Evolutionary conservation across 2,113 vertebrate species (phyloP).

Genomic region (Fregata magnificens): DNA sequence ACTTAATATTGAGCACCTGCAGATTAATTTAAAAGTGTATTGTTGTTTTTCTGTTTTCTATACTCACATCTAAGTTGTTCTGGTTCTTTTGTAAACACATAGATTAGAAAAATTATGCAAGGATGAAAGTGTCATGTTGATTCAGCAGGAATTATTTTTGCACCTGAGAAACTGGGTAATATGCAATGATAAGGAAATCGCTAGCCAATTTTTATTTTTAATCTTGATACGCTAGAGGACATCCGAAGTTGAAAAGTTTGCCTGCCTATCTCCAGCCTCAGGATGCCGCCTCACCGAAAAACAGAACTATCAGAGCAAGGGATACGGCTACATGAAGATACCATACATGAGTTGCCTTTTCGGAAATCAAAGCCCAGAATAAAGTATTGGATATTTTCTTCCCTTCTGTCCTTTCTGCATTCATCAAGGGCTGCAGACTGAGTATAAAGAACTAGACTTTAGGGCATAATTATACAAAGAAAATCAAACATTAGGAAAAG

Average conservation of each 20-base stretch:
- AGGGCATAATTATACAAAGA: constrained; percentile 35
- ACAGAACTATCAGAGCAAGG: neutral
- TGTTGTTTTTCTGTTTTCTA: neutral
- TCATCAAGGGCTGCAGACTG: neutral
- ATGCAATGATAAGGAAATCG: neutral
- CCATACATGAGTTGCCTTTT: neutral
- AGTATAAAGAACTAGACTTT: neutral
- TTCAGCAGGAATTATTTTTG: neutral
- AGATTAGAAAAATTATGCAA: neutral
- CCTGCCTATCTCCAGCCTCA: neutral
- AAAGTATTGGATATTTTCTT: neutral
- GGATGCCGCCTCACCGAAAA: neutral
- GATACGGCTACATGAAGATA: neutral
- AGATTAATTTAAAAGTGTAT: neutral
- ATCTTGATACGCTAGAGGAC: neutral
- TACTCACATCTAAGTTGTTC: neutral
- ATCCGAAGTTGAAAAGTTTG: neutral
- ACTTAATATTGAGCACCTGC: neutral
- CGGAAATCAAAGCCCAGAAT: neutral
- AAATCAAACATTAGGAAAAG: constrained; percentile 46
- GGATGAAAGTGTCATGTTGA: neutral
- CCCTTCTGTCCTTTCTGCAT: neutral
- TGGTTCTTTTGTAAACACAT: neutral
- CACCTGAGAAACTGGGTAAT: neutral
- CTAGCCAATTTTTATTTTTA: neutral